Conservation (phyloP, 2,888 invertebrate genomes). For the Helicoverpa assulta region DNA sequence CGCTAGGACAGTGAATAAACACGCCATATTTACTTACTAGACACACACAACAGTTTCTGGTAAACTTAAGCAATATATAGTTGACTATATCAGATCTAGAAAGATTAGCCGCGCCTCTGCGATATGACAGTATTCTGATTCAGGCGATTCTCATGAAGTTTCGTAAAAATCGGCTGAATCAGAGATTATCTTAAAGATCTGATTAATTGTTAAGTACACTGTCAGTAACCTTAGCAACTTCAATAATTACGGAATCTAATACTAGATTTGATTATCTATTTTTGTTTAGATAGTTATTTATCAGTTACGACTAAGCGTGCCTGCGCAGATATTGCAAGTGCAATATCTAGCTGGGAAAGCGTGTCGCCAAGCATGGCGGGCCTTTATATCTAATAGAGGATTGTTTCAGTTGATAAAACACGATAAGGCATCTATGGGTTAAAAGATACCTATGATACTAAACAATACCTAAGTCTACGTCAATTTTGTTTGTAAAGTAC, state of each 20-base stretch:
- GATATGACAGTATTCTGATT: slow-evolving; percentile 18
- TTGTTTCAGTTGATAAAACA: slow-evolving; percentile 20
- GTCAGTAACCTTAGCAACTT: not conserved
- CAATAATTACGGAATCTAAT: not conserved
- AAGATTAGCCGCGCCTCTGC: slow-evolving; percentile 1
- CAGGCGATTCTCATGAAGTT: slow-evolving; percentile 6
- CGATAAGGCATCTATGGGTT: slow-evolving; percentile 19
- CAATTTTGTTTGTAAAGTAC: not conserved
- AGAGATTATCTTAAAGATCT: not conserved
- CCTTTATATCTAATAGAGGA: slow-evolving; percentile 8
- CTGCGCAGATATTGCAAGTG: not conserved
- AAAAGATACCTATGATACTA: not conserved
- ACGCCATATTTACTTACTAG: slow-evolving; percentile 14
- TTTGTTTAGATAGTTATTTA: not conserved
- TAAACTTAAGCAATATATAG: slow-evolving; percentile 1
- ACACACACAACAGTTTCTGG: not conserved
- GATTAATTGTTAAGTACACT: not conserved
- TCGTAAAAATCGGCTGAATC: slow-evolving; percentile 10
- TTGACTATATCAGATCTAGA: slow-evolving; percentile 14
- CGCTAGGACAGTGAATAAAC: slow-evolving; percentile 60
- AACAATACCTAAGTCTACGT: not conserved
- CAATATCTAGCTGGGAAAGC: not conserved
- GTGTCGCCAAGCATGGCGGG: not conserved
- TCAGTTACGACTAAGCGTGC: not conserved
- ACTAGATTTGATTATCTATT: not conserved